A percentile compares a stretch with the other conserved stretches of the same genome.
Evolutionary conservation across 30 jellyfish, hydroid and myxozoan species (phyloP).

Genomic region (Turritopsis rubra): DNA sequence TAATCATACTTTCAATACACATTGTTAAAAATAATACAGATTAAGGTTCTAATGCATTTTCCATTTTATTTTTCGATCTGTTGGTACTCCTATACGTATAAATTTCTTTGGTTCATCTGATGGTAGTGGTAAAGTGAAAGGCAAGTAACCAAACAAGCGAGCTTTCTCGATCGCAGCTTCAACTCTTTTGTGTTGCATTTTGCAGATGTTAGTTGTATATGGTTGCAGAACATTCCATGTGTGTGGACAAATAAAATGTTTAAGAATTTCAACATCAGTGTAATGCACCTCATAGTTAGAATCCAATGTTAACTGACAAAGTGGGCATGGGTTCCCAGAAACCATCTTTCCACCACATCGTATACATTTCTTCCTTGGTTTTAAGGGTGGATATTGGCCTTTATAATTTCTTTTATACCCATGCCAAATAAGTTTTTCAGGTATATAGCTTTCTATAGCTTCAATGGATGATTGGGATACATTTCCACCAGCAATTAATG

Average conservation of each 20-base stretch:
- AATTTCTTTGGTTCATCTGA: slow-evolving; percentile 26
- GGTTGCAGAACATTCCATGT: slow-evolving; percentile 53
- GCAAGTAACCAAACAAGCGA: slow-evolving; percentile 49
- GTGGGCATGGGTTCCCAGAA: slow-evolving; percentile 91
- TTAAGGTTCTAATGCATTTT: slow-evolving; percentile 18
- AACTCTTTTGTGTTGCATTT: slow-evolving; percentile 51
- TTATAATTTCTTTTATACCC: slow-evolving; percentile 69
- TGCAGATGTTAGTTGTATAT: slow-evolving; percentile 57
- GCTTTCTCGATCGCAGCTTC: slow-evolving; percentile 61
- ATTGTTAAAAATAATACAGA: too few relatives aligned
- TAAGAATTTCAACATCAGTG: slow-evolving; percentile 43
- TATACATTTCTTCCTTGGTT: slow-evolving; percentile 33
- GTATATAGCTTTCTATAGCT: slow-evolving; percentile 10
- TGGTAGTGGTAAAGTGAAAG: slow-evolving; percentile 58
- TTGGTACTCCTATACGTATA: slow-evolving; percentile 59
- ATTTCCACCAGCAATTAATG: background rate
- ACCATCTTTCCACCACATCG: slow-evolving; percentile 58
- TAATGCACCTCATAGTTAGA: slow-evolving; percentile 32
- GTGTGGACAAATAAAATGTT: slow-evolving; percentile 71
- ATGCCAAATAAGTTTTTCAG: slow-evolving; percentile 51
- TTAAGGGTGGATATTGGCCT: slow-evolving; percentile 68
- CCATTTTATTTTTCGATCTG: slow-evolving; percentile 24
- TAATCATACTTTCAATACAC: too few relatives aligned
- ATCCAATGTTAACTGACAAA: slow-evolving; percentile 52
- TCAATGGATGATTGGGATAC: background rate